Evolutionary conservation across 2,797 vertebrate species (phyloP).

Genomic region (Alfaro cultratus): DNA sequence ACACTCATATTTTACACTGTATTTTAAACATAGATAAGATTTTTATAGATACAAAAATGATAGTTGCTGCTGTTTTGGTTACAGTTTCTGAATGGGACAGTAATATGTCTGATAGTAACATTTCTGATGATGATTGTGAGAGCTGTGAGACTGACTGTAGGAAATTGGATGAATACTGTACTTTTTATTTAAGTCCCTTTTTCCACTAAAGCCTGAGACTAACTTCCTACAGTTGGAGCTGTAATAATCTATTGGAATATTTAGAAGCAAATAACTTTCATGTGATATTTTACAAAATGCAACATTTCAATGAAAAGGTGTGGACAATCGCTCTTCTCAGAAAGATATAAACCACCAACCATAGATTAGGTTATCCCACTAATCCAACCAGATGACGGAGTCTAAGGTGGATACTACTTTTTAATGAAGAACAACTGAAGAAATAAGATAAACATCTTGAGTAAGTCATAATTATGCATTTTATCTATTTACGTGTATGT

Average conservation of each 20-base stretch:
- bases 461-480: no score
- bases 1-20: background rate
- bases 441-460: no score
- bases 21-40: background rate
- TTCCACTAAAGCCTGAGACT: background rate
- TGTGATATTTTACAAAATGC: background rate
- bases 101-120: background rate
- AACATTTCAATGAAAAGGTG: background rate
- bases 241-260: background rate
- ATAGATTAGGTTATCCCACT: background rate
- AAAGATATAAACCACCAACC: background rate
- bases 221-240: background rate
- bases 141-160: background rate
- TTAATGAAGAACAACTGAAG: background rate
- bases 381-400: background rate
- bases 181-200: background rate
- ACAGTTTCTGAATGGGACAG: background rate
- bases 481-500: no score
- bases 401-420: background rate
- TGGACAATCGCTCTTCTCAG: background rate
- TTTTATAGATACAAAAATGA: background rate
- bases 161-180: background rate
- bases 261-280: background rate
- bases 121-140: background rate
- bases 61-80: background rate